phyloP scores from a whole-genome alignment of 2,113 vertebrate genomes.

The Pseudorasbora parva region DNA sequence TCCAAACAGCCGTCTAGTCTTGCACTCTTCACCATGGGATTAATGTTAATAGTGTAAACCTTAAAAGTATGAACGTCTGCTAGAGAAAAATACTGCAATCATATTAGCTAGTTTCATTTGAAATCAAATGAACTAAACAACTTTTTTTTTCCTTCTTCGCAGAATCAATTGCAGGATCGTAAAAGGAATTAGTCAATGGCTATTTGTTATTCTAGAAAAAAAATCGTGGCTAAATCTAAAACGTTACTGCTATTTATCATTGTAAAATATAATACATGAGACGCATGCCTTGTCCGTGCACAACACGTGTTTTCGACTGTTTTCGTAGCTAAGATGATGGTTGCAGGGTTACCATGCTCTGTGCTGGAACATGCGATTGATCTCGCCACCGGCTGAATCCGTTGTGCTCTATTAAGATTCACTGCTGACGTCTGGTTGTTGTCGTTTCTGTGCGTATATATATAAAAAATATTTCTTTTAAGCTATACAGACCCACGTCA shows the following conservation, averaged over 20 bases:
- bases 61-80: constrained; percentile 31
- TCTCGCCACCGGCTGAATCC: constrained; percentile 56
- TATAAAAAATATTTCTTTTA: constrained; percentile 69
- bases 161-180: constrained; percentile 24
- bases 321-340: constrained; percentile 54
- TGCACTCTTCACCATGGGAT: constrained; percentile 55
- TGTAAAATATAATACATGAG: constrained; percentile 64
- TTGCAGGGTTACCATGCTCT: constrained; percentile 62
- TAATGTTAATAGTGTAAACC: constrained; percentile 49
- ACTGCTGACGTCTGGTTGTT: constrained; percentile 53
- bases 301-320: constrained; percentile 54
- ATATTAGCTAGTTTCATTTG: constrained; percentile 37
- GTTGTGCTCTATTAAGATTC: constrained; percentile 65
- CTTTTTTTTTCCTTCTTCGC: neutral
- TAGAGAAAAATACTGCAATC: constrained; percentile 46
- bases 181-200: constrained; percentile 47
- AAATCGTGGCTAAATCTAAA: constrained; percentile 46
- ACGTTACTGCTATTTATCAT: constrained; percentile 50
- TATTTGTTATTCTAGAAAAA: constrained; percentile 52
- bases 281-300: constrained; percentile 66
- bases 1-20: constrained; percentile 58
- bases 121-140: constrained; percentile 1
- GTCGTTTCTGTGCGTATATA: constrained; percentile 59
- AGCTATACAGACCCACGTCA: constrained; percentile 69
- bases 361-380: constrained; percentile 55